phyloP scores from a whole-genome alignment of 2,888 invertebrate species.

The Sarcophaga caerulescens region DNA sequence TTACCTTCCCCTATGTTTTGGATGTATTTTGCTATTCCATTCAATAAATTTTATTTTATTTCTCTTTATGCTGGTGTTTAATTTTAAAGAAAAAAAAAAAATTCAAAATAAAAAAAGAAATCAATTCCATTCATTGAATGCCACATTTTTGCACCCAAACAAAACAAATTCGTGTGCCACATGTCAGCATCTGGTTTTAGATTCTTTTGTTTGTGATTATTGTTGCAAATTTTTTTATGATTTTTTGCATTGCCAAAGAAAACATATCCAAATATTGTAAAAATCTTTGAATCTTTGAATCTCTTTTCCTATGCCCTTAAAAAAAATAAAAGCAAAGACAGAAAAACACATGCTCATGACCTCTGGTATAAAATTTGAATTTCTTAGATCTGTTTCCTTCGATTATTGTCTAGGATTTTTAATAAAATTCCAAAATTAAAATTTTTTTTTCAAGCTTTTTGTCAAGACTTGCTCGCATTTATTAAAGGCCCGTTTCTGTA shows the following conservation, averaged over 20 bases:
- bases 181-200: conserved; percentile 65
- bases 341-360: conserved; percentile 6
- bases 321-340: neutral
- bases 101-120: neutral
- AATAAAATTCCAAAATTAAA: no score
- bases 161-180: conserved; percentile 55
- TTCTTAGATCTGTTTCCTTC: neutral
- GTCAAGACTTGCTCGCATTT: no score
- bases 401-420: no score
- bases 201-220: conserved; percentile 27
- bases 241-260: conserved; percentile 35
- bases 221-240: conserved; percentile 37
- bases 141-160: conserved; percentile 9
- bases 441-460: no score
- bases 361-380: conserved; percentile 4
- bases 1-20: neutral
- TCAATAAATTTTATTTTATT: conserved; percentile 46
- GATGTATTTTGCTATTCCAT: conserved; percentile 24
- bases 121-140: neutral
- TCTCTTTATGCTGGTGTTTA: conserved; percentile 8
- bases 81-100: conserved; percentile 40
- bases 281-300: neutral
- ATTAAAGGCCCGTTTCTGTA: no score
- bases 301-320: neutral
- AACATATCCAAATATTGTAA: neutral